Conservation (phyloP, 2,888 invertebrate species). For the Drosophila niveifrons region DNA sequence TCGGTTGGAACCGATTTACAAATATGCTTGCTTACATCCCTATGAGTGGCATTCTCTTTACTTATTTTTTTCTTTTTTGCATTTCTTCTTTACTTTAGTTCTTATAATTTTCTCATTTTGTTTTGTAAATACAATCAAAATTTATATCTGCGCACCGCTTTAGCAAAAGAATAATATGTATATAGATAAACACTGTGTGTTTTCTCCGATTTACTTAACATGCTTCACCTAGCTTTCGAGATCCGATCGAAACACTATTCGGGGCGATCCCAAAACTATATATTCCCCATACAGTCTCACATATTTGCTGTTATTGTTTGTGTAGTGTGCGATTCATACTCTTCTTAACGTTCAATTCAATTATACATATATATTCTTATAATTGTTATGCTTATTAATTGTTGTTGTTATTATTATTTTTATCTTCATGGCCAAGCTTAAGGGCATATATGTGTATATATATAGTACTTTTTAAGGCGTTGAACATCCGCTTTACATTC, state of each 20-base stretch:
- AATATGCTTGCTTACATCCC: constrained; percentile 50
- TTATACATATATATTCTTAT: constrained; percentile 10
- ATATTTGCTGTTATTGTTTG: constrained; percentile 75
- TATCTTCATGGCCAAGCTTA: constrained; percentile 16
- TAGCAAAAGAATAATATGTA: neutral
- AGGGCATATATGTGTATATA: constrained; percentile 24
- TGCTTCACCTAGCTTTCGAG: constrained; percentile 25
- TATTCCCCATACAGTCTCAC: constrained; percentile 69
- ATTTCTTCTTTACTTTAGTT: constrained; percentile 29
- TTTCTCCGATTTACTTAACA: constrained; percentile 7
- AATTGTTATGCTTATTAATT: constrained; percentile 15
- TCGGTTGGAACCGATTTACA: constrained; percentile 16
- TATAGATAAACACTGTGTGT: constrained; percentile 5
- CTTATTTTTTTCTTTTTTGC: constrained; percentile 28
- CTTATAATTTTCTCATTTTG: neutral
- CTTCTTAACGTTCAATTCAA: constrained; percentile 23
- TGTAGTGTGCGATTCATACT: constrained; percentile 38
- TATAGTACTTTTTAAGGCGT: constrained; percentile 63
- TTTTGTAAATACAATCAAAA: constrained; percentile 73
- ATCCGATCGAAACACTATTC: neutral
- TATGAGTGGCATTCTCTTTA: constrained; percentile 31
- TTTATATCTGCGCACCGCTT: constrained; percentile 49
- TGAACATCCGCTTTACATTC: constrained; percentile 63
- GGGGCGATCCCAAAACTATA: neutral
- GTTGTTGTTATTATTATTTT: constrained; percentile 8